phyloP scores from a whole-genome alignment of 2,888 invertebrate genomes.

The Colostygia pectinataria region DNA sequence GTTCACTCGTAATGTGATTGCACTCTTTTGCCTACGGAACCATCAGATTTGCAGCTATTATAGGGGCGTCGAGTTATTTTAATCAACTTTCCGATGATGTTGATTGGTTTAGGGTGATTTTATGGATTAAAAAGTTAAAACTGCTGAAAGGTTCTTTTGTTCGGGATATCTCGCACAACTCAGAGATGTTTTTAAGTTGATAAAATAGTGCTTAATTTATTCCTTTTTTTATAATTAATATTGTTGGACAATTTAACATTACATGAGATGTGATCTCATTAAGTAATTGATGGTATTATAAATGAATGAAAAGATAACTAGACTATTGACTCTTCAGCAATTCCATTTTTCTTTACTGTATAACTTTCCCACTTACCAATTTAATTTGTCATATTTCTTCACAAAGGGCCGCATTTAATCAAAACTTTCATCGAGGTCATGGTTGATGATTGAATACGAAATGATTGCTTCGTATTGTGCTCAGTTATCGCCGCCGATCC shows the following conservation, averaged over 20 bases:
- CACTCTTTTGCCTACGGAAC: slow-evolving; percentile 66
- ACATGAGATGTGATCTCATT: too few species aligned
- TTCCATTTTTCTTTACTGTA: too few species aligned
- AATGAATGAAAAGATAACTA: too few species aligned
- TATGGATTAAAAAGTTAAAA: slow-evolving; percentile 23
- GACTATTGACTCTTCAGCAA: too few species aligned
- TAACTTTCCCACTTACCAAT: too few species aligned
- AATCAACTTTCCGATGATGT: slow-evolving; percentile 63
- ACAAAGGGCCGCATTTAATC: slow-evolving; percentile 28
- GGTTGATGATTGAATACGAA: slow-evolving; percentile 62
- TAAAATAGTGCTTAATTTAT: too few species aligned
- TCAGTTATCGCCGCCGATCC: slow-evolving; percentile 39
- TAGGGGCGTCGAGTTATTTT: slow-evolving; percentile 73
- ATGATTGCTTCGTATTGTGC: slow-evolving; percentile 61
- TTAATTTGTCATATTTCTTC: neutral
- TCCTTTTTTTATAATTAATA: too few species aligned
- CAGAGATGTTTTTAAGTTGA: too few species aligned
- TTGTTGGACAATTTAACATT: too few species aligned
- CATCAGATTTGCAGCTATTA: slow-evolving; percentile 57
- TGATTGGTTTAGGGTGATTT: slow-evolving; percentile 28
- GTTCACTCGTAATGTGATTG: slow-evolving; percentile 82
- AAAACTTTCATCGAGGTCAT: slow-evolving; percentile 41
- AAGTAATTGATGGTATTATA: too few species aligned
- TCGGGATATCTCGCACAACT: neutral
- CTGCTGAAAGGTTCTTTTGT: neutral